Evolutionary conservation across 2,113 vertebrate genomes (phyloP), one percentile per base, ranked within the genome.

Genomic region (Nesogale talazaci): DNA sequence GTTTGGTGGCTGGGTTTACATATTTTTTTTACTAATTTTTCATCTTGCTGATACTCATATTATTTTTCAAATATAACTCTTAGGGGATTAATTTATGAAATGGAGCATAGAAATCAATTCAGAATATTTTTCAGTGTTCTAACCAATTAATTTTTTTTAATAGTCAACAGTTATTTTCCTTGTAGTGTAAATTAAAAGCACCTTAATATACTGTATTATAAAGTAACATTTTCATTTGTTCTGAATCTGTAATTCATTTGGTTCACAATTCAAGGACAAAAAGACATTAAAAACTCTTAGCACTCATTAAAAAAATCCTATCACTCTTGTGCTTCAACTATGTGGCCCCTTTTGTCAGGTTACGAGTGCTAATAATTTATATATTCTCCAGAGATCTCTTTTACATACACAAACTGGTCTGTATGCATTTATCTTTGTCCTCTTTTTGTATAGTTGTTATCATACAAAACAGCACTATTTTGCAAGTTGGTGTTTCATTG

Each of bases 201-300:
- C 72, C 36, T 76, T 83, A 87, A 83, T 78, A 84, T 40, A 70
- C 46, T 93, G 0, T 93, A 74, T 93, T 90, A 23, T 80, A 29
- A 93, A 86, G 31, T 95, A 85, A 57, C 36, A 77, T 84, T 87
- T 95, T 57, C 75, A 46, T 61, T 79, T 80, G 46, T 80, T 93
- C 29, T 46, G 40, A 34, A 25, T 86, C 56, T 2, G 9, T 92
- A 87, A 77, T 86, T 79, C 23, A 70, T 23, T 94, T 91, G 29
- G 27, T 61, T 88, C 22, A 40, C 11, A 92, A 22, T 81, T 92
- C 70, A 88, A 34, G 92, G 82, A 63, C 57, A 31, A 38, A 88
- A 88, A 89, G 77, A 27, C 17, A 19, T 17, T 36, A 0, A 46
- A 46, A 46, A 5, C 42, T 46, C 42, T 5, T 46, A 46, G 42